Percentiles rank a stretch among this genome's conserved stretches.
These are phyloP conservation scores for Rhinophrynus dorsalis DNA, from an alignment of 2,797 vertebrate genomes.

Conservation along the genomic window DNA sequence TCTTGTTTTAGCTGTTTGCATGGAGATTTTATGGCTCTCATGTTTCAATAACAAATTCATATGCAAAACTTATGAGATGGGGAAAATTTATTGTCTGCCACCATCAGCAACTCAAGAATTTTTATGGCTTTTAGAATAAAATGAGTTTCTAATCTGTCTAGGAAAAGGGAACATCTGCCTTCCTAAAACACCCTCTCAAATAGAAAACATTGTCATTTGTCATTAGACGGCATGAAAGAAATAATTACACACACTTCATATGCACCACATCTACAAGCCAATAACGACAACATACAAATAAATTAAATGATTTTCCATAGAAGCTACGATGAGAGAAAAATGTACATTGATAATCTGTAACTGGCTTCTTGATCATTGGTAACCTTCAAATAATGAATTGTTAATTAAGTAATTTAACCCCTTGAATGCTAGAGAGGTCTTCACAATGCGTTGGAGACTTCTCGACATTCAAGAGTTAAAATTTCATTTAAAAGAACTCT, in stretches of 20 bases:
- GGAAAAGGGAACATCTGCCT: slow-evolving; percentile 39
- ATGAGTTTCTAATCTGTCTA: slow-evolving; percentile 36
- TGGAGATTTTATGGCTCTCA: background rate
- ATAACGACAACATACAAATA: no score
- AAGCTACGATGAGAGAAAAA: background rate
- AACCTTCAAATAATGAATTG: no score
- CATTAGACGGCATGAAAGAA: slow-evolving; percentile 35
- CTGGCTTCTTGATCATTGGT: no score
- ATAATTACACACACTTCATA: slow-evolving; percentile 22
- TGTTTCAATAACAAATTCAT: slow-evolving; percentile 15
- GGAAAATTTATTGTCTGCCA: slow-evolving; percentile 29
- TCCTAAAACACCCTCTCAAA: slow-evolving; percentile 19
- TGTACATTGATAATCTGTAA: no score
- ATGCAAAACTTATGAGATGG: slow-evolving; percentile 2
- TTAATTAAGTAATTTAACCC: no score
- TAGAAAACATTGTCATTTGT: slow-evolving; percentile 28
- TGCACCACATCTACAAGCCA: slow-evolving; percentile 16
- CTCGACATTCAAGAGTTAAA: no score
- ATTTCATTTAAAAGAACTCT: no score
- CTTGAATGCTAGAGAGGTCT: no score
- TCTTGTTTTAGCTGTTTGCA: background rate
- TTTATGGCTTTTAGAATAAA: slow-evolving; percentile 22
- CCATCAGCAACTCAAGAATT: background rate
- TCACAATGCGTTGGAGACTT: no score
- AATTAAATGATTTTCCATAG: slow-evolving; percentile 7